Evolutionary conservation across 2,888 invertebrate genomes (phyloP), one percentile per base, ranked within the genome.

Genomic region (Thecocarcelia acutangulata): DNA sequence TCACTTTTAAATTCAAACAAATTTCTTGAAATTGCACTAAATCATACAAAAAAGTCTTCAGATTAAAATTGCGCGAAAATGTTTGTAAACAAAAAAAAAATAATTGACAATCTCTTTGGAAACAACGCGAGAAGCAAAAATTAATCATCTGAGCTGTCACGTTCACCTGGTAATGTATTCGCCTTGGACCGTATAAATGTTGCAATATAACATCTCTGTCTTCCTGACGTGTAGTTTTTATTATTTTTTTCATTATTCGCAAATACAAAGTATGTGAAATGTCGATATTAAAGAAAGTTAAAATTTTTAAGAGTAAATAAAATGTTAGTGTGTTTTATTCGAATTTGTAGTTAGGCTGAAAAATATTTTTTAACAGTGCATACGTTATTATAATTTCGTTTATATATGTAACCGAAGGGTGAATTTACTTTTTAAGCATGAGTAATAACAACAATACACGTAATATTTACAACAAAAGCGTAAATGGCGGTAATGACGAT

Each of bases 371-470:
- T 24, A 3, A 24, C 24, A 24, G 24, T 24, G 5, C 33, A 9
- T 33, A 33, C 33, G 1, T 33, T 33, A 3, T 33, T 5, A 33
- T 33, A 33, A 33, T 33, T 33, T 33, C 8, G 24, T 5, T 24
- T 24, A 24, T 24, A 24, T 33, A 9, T 33, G 9, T 9, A 33
- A 33, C 12, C 4, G 15, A 21, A 4, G 2, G 0, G 13, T 13
- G 50, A 13, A n/a, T 13, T 24, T 11, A 52, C 4, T 24, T 28
- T 37, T 28, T 37, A 58, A 69, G 19, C 50, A 84, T 84, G 84
- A 77, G 59, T 74, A 83, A 83, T 69, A 78, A 61, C 61, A 81
- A 77, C 64, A 77, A 52, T 33, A 64, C 63, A 69, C 78, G 68
- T 58, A 83, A 72, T 76, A 64, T 61, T 56, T 80, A 70, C 28